phyloP scores from a whole-genome alignment of 2,113 vertebrate genomes.

The Myanophis thanlyinensis region DNA sequence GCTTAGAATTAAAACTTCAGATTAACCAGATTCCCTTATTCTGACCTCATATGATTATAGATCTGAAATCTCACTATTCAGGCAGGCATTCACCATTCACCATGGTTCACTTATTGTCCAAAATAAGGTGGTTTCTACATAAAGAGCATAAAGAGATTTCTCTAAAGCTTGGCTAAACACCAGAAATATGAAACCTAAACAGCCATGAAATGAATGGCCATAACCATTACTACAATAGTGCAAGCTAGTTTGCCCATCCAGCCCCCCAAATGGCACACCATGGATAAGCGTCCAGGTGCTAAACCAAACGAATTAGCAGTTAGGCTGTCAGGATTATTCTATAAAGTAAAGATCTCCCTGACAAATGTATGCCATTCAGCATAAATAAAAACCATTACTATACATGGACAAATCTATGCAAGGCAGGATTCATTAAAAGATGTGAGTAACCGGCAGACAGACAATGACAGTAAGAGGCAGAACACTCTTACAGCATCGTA shows the following conservation, averaged over 20 bases:
- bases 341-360: background rate
- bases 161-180: background rate
- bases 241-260: background rate
- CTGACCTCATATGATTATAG: background rate
- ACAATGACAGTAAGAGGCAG: background rate
- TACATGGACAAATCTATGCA: background rate
- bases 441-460: background rate
- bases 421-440: background rate
- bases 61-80: background rate
- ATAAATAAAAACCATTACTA: background rate
- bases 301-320: background rate
- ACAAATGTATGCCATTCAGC: background rate
- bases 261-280: rapidly evolving
- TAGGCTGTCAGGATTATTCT: background rate
- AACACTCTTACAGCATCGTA: background rate
- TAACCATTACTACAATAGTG: background rate
- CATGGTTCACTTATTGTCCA: background rate
- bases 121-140: background rate
- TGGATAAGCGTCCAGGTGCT: background rate
- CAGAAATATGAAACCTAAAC: background rate
- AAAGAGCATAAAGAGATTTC: background rate
- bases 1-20: background rate
- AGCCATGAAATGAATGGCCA: background rate
- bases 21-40: background rate
- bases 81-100: background rate